Base-by-base conservation (phyloP, 2,113 vertebrate species). In the Psittacula cyanocephala region DNA sequence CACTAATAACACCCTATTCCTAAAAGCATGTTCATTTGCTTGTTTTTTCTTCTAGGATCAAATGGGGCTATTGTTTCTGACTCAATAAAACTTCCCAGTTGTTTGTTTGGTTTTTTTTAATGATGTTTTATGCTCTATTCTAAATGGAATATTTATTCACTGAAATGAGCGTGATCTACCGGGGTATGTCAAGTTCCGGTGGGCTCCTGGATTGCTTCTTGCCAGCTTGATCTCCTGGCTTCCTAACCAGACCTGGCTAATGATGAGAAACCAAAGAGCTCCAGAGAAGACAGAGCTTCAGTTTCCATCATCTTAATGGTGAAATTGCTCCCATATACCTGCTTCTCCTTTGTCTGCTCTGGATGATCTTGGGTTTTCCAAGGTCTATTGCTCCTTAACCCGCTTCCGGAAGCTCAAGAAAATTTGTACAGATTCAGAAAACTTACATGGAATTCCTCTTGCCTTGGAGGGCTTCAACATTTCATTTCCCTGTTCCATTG, bases 1-100 rank as follows among this genome's bases (percentile, higher is more conserved):
- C 85, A 67, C 78, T 95, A 91, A 91, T 84, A 79, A 82, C 49
- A 87, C 89, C 63, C 20, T 70, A 37, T 78, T 85, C 63, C 64
- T 89, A 50, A 95, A 95, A 91, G 24, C 49, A 82, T 1, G 1
- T 69, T 74, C 7, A 9, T 68, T 65, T 65, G 29, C 35, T 89
- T 62, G 8, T 64, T 91, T 88, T 88, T 67, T 44, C 28, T 67
- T 62, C 50, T 64, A 79, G 55, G 37, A 84, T 93, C 87, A 81
- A 89, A 79, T 64, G 23, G 64, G 39, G 28, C 35, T 87, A 59
- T 86, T 78, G 31, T 64, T 94, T 93, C 77, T 79, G 43, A 84
- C 50, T 89, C 52, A 87, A 17, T 81, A 74, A 86, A 86, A 65
- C 3, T 2, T 67, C 25, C 63, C 7, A 62, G 67, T 7, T 23